Percentiles rank a stretch among this genome's conserved stretches.
Evolutionary conservation across 2,797 vertebrate species (phyloP).

Genomic region (Passerculus sandwichensis): DNA sequence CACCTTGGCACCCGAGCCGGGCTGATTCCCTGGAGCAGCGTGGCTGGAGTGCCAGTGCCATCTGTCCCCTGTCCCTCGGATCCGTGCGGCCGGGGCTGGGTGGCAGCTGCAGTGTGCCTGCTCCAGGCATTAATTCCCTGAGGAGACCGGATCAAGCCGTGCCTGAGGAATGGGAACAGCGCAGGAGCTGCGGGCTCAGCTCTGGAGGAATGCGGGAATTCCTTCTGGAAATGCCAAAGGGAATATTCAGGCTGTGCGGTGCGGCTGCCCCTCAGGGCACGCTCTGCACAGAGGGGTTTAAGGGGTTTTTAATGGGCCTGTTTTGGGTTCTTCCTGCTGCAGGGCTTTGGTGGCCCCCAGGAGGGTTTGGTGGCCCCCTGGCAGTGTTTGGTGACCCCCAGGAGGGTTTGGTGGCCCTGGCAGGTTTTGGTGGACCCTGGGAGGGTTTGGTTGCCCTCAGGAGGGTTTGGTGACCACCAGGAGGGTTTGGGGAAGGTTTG

Average conservation of each 20-base stretch:
- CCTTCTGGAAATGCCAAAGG: neutral
- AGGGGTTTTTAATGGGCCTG: neutral
- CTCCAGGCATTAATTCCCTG: neutral
- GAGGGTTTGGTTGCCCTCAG: no score
- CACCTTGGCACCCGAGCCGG: neutral
- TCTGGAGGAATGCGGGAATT: neutral
- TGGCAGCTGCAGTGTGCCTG: neutral
- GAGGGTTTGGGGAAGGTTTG: no score
- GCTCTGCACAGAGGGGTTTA: neutral
- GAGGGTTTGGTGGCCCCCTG: no score
- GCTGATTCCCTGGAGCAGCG: neutral
- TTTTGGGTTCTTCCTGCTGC: neutral
- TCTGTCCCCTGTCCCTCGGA: neutral
- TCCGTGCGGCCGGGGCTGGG: rapidly evolving
- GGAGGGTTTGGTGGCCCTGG: no score
- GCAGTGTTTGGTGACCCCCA: no score
- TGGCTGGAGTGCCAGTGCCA: neutral
- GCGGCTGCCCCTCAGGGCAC: neutral
- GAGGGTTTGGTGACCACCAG: no score
- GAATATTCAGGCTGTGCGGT: neutral
- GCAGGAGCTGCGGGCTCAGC: neutral
- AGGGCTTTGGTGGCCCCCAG: neutral
- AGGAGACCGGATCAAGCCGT: neutral
- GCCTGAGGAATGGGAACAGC: neutral
- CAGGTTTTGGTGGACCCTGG: no score